Evolutionary conservation across 1,140 invertebrate species (phyloP).

Genomic region (Daktulosphaira vitifoliae): DNA sequence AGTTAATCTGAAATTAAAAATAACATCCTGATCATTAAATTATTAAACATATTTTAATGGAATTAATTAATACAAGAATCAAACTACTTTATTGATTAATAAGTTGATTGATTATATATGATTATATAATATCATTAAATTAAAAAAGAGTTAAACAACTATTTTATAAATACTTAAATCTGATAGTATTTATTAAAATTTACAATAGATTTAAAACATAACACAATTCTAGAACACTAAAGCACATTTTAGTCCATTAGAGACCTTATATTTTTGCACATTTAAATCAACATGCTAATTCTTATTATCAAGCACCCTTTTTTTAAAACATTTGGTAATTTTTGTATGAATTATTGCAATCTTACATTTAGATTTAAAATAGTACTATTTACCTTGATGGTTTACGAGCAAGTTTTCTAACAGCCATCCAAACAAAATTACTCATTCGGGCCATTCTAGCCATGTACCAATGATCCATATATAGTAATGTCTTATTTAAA

Average conservation of each 20-base stretch:
- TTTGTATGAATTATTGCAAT: too few relatives aligned
- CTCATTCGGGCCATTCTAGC: not conserved
- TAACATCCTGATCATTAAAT: too few relatives aligned
- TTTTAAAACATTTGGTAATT: too few relatives aligned
- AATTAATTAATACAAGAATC: not conserved
- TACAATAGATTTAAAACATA: too few relatives aligned
- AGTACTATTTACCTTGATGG: slow-evolving; percentile 6
- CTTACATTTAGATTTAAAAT: too few relatives aligned
- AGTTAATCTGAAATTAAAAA: not conserved
- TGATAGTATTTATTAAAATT: not conserved
- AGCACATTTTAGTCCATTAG: too few relatives aligned
- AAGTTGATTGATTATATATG: not conserved
- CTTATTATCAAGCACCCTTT: too few relatives aligned
- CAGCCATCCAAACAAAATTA: slow-evolving; percentile 4
- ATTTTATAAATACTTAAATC: not conserved
- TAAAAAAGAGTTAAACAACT: not conserved
- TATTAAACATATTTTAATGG: too few relatives aligned
- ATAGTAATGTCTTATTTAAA: not conserved
- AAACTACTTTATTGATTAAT: not conserved
- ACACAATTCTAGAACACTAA: too few relatives aligned
- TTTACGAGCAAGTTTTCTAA: not conserved
- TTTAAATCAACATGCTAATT: too few relatives aligned
- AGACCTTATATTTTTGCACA: too few relatives aligned
- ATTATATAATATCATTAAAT: not conserved
- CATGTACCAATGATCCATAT: slow-evolving; percentile 15